Base-by-base conservation (phyloP, 35 echinoderm and acorn worm genomes). In the Chiridota heheva region DNA sequence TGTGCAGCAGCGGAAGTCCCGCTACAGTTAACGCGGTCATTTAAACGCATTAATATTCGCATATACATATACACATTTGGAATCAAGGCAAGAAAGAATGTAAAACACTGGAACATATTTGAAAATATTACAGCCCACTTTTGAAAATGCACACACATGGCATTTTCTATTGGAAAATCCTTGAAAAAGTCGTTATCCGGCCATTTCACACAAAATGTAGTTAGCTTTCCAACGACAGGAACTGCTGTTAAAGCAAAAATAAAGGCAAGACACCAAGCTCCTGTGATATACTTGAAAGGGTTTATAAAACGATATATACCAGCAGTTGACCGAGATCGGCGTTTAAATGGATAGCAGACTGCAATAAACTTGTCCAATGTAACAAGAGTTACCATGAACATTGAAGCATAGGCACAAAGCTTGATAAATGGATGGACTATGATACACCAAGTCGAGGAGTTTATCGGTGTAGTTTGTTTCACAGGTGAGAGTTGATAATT, bases 11-110 rank as follows among this genome's bases (percentile, higher is more conserved):
- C 40, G n/a, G n/a, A n/a, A n/a, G n/a, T n/a, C n/a, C n/a, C n/a
- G n/a, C n/a, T n/a, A n/a, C n/a, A n/a, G 12, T 62, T 78, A 7
- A 78, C 58, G 33, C 75, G 55, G 1, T 25, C 15, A 17, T 78
- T 31, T 5, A 78, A 58, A 6, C 51, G 58, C 38, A 42, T 16
- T 0, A 78, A 60, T 2, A 78, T 78, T 27, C 42, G 58, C 10
- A 78, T 40, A 22, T 78, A 78, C 75, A 78, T 78, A 33, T 78
- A 78, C 15, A 78, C 51, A 35, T 78, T 78, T 26, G 75, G 75
- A 26, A 78, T 39, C 18, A 78, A 58, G 0, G 62, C 75, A 24
- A 56, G 22, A 58, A 78, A 78, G 42, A 78, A 78, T 20, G 62
- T 15, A 0, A 37, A 59, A 61, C 58, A 42, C 29, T 78, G 75